Conservation (phyloP, 1,140 invertebrate genomes). For the Neelides sp. region DNA sequence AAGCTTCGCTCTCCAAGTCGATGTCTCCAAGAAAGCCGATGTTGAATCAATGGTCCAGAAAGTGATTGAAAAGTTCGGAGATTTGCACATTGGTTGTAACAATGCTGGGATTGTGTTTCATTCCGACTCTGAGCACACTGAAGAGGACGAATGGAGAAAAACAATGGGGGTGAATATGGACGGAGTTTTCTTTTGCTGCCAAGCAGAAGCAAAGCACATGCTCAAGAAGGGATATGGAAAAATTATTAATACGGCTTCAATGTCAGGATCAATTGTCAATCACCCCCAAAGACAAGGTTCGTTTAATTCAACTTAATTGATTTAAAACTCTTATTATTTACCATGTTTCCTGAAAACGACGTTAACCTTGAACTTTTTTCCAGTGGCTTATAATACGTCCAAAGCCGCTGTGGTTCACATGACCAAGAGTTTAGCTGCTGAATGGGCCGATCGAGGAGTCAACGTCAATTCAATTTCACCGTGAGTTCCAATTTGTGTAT, state of each 20-base stretch:
- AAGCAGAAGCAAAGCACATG: constrained; percentile 26
- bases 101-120: constrained; percentile 28
- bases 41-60: constrained; percentile 27
- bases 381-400: constrained; percentile 24
- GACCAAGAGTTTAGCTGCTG: constrained; percentile 21
- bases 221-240: constrained; percentile 14
- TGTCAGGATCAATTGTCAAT: constrained; percentile 15
- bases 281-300: constrained; percentile 25
- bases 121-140: constrained; percentile 18
- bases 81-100: constrained; percentile 29
- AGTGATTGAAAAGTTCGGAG: constrained; percentile 22
- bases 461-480: constrained; percentile 29
- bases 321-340: too few species aligned
- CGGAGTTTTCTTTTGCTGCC: constrained; percentile 27
- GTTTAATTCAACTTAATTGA: too few species aligned
- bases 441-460: constrained; percentile 27
- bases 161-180: constrained; percentile 22
- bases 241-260: constrained; percentile 4
- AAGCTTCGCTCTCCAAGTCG: constrained; percentile 25
- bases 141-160: constrained; percentile 15
- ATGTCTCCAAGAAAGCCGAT: constrained; percentile 27
- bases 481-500: constrained; percentile 13
- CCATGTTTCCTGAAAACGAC: too few species aligned
- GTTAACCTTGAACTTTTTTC: too few species aligned
- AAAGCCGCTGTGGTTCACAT: constrained; percentile 19